phyloP scores from a whole-genome alignment of 2,113 vertebrate genomes.

The Aldabrachelys gigantea region DNA sequence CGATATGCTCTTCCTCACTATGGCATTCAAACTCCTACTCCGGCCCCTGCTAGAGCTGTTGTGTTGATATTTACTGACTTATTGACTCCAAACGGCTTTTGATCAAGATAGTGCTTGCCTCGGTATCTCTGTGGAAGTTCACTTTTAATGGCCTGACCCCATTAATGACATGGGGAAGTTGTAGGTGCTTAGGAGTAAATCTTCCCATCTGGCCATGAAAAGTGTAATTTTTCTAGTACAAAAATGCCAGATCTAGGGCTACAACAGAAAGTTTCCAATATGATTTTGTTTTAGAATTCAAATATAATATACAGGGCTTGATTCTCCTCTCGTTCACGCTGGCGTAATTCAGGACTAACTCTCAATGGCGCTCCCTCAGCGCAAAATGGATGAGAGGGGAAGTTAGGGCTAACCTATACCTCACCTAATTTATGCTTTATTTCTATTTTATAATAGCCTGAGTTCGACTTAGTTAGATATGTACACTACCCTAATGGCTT shows the following conservation, averaged over 20 bases:
- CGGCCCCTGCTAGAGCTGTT: background rate
- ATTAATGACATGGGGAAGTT: constrained; percentile 8
- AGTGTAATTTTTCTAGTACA: background rate
- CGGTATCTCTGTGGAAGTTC: constrained; percentile 2
- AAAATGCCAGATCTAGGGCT: background rate
- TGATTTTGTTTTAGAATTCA: background rate
- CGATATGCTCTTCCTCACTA: background rate
- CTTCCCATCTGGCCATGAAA: background rate
- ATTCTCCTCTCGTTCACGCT: background rate
- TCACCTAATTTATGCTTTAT: constrained; percentile 52
- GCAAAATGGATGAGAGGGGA: background rate
- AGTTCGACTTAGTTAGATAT: constrained; percentile 59
- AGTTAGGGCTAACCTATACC: constrained; percentile 36
- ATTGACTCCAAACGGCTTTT: background rate
- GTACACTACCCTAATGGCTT: constrained; percentile 34
- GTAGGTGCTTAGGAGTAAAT: background rate
- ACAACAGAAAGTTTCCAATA: background rate
- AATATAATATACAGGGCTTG: background rate
- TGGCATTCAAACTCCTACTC: background rate
- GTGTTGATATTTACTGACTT: constrained; percentile 1
- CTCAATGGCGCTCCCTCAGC: background rate
- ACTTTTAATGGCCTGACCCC: background rate
- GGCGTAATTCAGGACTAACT: constrained; percentile 7
- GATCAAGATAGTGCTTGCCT: constrained; percentile 15
- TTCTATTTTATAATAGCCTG: constrained; percentile 38